Percentiles rank a stretch among this genome's conserved stretches.
These are phyloP conservation scores for Pelusios castaneus DNA, from an alignment of 2,113 vertebrate genomes.

Conservation along the genomic window DNA sequence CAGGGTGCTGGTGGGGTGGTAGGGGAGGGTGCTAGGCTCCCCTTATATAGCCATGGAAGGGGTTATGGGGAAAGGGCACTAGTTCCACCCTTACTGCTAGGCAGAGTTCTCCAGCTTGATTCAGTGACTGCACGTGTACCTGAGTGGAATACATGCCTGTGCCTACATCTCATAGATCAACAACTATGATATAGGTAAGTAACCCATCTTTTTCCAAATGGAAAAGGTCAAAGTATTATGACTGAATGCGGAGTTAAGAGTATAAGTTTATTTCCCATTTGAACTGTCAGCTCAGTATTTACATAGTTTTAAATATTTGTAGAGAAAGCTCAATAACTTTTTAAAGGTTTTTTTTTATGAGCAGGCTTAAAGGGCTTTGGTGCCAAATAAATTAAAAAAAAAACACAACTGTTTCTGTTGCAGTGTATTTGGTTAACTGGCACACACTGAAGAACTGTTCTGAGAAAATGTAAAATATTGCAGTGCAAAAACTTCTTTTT, in stretches of 20 bases:
- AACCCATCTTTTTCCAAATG: background rate
- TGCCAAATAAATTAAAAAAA: background rate
- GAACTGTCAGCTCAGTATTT: background rate
- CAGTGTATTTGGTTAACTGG: background rate
- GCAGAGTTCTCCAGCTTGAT: background rate
- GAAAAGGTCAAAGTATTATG: background rate
- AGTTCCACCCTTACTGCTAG: background rate
- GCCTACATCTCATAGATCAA: background rate
- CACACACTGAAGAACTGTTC: background rate
- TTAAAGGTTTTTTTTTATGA: background rate
- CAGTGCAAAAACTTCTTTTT: accelerated
- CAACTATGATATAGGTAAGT: background rate
- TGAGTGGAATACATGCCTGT: background rate
- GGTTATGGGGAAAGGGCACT: background rate
- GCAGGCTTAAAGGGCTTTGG: background rate
- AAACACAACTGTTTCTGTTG: background rate
- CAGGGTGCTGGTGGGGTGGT: background rate
- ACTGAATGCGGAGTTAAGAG: background rate
- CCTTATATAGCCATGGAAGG: background rate
- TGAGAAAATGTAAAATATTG: background rate
- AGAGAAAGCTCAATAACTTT: background rate
- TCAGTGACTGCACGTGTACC: background rate
- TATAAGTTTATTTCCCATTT: background rate
- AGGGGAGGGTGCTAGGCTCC: background rate
- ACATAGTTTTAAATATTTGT: background rate